A percentile compares a stretch with the other conserved stretches of the same genome.
Evolutionary conservation across 2,797 vertebrate species (phyloP).

Genomic region (Prunella strophiata): DNA sequence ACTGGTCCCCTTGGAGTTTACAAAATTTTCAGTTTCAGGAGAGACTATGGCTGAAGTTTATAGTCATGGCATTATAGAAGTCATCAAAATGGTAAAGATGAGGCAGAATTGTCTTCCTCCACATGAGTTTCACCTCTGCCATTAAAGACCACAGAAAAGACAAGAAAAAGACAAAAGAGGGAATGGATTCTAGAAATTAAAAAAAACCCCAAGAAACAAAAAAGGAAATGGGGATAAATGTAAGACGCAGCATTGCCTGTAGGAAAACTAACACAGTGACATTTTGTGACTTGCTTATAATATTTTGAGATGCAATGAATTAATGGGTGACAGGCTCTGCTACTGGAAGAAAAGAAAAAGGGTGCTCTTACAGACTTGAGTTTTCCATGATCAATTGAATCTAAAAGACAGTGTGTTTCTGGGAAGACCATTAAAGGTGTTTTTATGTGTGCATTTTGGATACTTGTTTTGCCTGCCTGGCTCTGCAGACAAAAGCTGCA

Average conservation of each 20-base stretch:
- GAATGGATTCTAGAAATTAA: background rate
- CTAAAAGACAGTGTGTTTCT: slow-evolving; percentile 28
- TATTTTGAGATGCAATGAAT: background rate
- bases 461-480: slow-evolving; percentile 55
- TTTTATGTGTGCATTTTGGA: slow-evolving; percentile 20
- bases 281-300: background rate
- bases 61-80: background rate
- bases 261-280: background rate
- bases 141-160: background rate
- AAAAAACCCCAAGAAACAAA: background rate
- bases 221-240: background rate
- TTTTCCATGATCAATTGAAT: slow-evolving; percentile 7
- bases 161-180: background rate
- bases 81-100: background rate
- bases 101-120: background rate
- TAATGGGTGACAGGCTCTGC: background rate
- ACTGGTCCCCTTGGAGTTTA: background rate
- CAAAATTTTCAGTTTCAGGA: background rate
- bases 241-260: background rate
- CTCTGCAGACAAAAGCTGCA: slow-evolving; percentile 57
- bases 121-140: background rate
- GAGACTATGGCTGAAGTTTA: background rate
- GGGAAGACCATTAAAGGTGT: background rate
- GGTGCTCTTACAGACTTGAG: background rate
- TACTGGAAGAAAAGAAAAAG: background rate